phyloP scores from a whole-genome alignment of 2,113 vertebrate species.

The Mustelus asterias region DNA sequence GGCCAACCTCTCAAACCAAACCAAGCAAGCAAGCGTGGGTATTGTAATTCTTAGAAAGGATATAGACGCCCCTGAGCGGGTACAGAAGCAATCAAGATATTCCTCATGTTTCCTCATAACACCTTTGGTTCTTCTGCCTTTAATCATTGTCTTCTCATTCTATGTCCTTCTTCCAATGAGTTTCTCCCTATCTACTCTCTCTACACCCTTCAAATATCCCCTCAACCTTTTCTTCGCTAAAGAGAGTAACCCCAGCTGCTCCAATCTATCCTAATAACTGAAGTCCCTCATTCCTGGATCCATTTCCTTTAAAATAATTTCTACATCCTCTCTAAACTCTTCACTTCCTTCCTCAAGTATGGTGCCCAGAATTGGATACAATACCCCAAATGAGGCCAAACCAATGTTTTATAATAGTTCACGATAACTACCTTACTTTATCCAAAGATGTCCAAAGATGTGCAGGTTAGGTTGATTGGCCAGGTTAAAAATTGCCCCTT shows the following conservation, averaged over 20 bases:
- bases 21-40: too few relatives aligned
- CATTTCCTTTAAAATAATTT: background rate
- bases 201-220: background rate
- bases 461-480: too few relatives aligned
- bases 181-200: background rate
- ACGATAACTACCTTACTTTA: background rate
- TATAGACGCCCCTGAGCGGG: background rate
- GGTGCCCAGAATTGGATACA: background rate
- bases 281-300: background rate
- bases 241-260: background rate
- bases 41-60: background rate
- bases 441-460: too few relatives aligned
- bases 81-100: background rate
- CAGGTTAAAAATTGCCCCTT: too few relatives aligned
- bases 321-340: background rate
- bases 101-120: background rate
- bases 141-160: background rate
- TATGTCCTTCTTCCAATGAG: background rate
- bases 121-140: background rate
- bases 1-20: too few relatives aligned
- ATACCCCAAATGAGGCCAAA: background rate
- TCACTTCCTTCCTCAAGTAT: background rate
- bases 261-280: background rate
- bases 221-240: background rate
- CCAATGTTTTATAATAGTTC: background rate